Conservation (phyloP, 2,113 vertebrate genomes). For the Entomyzon cyanotis region DNA sequence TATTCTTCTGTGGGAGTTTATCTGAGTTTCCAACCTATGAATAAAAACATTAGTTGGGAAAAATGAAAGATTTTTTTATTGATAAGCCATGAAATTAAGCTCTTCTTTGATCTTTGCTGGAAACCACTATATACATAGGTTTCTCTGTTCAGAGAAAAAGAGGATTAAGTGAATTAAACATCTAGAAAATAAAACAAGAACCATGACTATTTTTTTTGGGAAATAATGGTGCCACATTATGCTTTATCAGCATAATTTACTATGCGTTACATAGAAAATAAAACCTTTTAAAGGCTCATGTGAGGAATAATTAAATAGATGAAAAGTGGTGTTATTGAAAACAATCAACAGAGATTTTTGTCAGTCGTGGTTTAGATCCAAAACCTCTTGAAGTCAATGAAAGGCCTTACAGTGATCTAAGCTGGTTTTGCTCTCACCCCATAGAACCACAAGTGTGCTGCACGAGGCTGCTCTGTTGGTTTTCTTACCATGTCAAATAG, state of each 20-base stretch:
- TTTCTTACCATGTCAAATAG: background rate
- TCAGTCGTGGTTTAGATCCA: background rate
- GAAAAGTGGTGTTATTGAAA: background rate
- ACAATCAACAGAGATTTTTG: background rate
- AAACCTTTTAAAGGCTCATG: background rate
- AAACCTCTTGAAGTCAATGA: background rate
- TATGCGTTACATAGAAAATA: background rate
- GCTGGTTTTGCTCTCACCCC: background rate
- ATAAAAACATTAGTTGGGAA: slow-evolving; percentile 25
- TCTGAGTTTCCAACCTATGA: background rate
- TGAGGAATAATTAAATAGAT: background rate
- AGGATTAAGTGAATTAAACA: background rate
- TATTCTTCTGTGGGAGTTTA: slow-evolving; percentile 1
- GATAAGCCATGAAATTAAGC: slow-evolving; percentile 1
- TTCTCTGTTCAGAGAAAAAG: background rate
- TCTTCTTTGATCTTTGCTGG: slow-evolving; percentile 40
- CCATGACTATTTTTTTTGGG: background rate
- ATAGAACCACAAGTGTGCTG: background rate
- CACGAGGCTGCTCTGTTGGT: background rate
- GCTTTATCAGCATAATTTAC: slow-evolving; percentile 12
- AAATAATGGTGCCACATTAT: background rate
- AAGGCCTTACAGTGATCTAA: background rate
- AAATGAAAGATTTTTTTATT: slow-evolving; percentile 32
- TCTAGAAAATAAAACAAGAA: slow-evolving; percentile 13
- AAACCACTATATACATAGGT: background rate